These are phyloP conservation scores for Azorinus chamasolen DNA, from an alignment of 2,888 invertebrate genomes.

Conservation along the genomic window DNA sequence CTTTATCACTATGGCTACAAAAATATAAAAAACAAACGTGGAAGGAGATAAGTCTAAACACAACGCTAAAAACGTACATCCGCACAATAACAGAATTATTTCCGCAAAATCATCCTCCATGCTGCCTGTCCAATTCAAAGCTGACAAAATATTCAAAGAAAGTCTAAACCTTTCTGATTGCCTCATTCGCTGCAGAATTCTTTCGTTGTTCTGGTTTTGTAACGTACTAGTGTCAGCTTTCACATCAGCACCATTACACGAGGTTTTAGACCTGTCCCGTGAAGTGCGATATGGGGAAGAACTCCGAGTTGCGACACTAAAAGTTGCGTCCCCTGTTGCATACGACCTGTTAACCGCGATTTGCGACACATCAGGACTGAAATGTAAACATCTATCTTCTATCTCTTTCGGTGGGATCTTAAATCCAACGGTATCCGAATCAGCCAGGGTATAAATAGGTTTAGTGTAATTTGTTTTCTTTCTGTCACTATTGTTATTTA, in stretches of 20 bases:
- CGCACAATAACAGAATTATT: slow-evolving; percentile 48
- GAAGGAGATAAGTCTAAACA: slow-evolving; percentile 49
- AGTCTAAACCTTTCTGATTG: background rate
- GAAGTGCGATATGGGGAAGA: slow-evolving; percentile 43
- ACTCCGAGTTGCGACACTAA: slow-evolving; percentile 53
- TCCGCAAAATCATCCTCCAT: slow-evolving; percentile 44
- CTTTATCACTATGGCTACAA: slow-evolving; percentile 43
- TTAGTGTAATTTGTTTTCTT: too few relatives aligned
- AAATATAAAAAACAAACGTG: slow-evolving; percentile 40
- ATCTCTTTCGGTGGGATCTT: slow-evolving; percentile 11
- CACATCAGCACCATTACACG: slow-evolving; percentile 5
- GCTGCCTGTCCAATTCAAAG: slow-evolving; percentile 7
- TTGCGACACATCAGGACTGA: slow-evolving; percentile 35
- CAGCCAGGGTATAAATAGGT: background rate
- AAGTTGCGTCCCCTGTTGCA: slow-evolving; percentile 52
- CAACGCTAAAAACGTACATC: slow-evolving; percentile 48
- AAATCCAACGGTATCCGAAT: background rate
- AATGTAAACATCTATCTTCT: slow-evolving; percentile 17
- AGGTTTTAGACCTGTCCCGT: slow-evolving; percentile 9
- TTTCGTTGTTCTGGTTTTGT: slow-evolving; percentile 54
- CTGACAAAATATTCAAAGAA: slow-evolving; percentile 6
- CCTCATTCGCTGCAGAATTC: slow-evolving; percentile 37
- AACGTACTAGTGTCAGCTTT: slow-evolving; percentile 23
- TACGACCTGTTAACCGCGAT: slow-evolving; percentile 58
- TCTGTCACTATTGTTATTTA: too few relatives aligned